Conservation (phyloP, 64 coral and sea anemone genomes). For the Porites australiensis region DNA sequence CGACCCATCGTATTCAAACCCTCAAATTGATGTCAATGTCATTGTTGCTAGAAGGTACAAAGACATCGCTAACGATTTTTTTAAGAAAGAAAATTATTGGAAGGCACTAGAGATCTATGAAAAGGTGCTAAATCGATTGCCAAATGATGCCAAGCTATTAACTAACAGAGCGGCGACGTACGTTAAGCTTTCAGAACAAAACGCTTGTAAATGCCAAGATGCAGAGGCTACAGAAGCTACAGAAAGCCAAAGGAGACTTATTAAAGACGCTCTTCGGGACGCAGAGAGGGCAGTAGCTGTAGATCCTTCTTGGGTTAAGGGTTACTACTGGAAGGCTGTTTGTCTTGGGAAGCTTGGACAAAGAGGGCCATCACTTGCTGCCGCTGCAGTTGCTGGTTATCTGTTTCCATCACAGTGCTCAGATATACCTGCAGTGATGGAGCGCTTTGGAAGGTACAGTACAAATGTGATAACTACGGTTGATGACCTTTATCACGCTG, state of each 20-base stretch:
- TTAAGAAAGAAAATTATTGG: neutral
- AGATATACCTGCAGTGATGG: neutral
- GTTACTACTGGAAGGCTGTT: neutral
- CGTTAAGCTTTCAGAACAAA: neutral
- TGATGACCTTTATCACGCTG: neutral
- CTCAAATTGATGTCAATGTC: no score
- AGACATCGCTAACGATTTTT: neutral
- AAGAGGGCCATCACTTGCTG: slow-evolving; percentile 16
- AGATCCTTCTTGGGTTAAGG: slow-evolving; percentile 13
- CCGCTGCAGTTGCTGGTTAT: neutral
- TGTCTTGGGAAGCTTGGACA: neutral
- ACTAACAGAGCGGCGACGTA: neutral
- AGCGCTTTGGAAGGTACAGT: neutral
- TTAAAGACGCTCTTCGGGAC: no score
- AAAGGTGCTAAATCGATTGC: neutral
- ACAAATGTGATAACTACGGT: neutral
- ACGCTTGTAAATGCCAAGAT: no score
- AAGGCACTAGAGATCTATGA: neutral
- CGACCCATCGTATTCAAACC: neutral
- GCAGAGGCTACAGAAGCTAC: no score
- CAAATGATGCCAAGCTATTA: slow-evolving; percentile 6
- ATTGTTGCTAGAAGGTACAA: neutral
- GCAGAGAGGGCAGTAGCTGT: no score
- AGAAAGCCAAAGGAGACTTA: no score
- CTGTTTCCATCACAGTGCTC: neutral